Evolutionary conservation across 2,888 invertebrate genomes (phyloP).

Genomic region (Drosophila anomalata): DNA sequence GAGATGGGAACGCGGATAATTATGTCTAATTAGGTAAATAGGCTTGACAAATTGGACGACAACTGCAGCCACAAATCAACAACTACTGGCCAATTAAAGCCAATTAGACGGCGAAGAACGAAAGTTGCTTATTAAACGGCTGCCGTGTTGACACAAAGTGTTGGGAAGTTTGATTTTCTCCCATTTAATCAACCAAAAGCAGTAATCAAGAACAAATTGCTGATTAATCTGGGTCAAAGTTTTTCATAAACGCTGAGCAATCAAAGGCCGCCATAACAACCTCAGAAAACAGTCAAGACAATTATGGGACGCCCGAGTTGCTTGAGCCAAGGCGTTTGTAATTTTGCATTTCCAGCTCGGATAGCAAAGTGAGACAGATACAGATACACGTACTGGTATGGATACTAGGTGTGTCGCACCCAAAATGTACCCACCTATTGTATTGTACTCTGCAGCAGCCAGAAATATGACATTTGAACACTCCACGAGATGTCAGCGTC

Average conservation of each 20-base stretch:
- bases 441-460: slow-evolving; percentile 14
- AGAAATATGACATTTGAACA: slow-evolving; percentile 54
- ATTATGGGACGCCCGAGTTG: slow-evolving; percentile 33
- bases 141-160: slow-evolving; percentile 1
- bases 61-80: slow-evolving; percentile 21
- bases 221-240: slow-evolving; percentile 2
- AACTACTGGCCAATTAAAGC: slow-evolving; percentile 11
- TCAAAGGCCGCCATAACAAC: slow-evolving; percentile 37
- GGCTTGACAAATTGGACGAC: slow-evolving; percentile 25
- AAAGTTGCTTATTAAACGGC: slow-evolving; percentile 20
- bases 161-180: background rate
- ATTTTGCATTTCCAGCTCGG: slow-evolving; percentile 48
- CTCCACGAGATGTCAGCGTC: slow-evolving; percentile 45
- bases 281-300: slow-evolving; percentile 15
- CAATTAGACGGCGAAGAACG: slow-evolving; percentile 25
- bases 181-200: background rate
- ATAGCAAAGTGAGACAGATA: slow-evolving; percentile 11
- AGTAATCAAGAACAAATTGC: background rate
- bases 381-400: slow-evolving; percentile 3
- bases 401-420: slow-evolving; percentile 35
- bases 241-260: slow-evolving; percentile 36
- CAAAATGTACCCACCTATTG: slow-evolving; percentile 9
- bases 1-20: slow-evolving; percentile 37
- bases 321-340: slow-evolving; percentile 43
- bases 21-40: slow-evolving; percentile 44